These are phyloP conservation scores for Lasius platythorax DNA, from an alignment of 2,888 invertebrate genomes.

Conservation along the genomic window DNA sequence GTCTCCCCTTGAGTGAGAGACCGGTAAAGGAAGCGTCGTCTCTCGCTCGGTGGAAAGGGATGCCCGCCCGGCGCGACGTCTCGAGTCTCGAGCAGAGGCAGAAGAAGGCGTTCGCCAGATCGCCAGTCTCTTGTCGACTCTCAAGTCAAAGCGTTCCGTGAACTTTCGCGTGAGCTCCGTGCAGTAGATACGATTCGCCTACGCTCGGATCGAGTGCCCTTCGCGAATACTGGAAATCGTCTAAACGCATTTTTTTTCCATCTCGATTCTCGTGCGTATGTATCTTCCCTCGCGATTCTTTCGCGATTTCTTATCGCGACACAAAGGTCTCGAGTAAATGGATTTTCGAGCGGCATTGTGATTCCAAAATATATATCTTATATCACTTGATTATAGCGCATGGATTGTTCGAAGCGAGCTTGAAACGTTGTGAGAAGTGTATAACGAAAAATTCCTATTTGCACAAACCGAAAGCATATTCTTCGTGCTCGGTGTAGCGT, in stretches of 20 bases:
- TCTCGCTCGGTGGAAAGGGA: conserved; percentile 77
- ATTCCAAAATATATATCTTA: neutral
- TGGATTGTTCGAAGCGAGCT: neutral
- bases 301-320: neutral
- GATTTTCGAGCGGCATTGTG: neutral
- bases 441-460: neutral
- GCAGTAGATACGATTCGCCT: conserved; percentile 9
- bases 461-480: neutral
- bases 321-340: neutral
- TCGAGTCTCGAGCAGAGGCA: conserved; percentile 65
- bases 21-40: conserved; percentile 77
- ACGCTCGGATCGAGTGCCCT: neutral
- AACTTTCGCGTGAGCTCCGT: conserved; percentile 24
- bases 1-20: conserved; percentile 63
- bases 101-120: conserved; percentile 79
- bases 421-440: conserved; percentile 1
- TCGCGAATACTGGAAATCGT: neutral
- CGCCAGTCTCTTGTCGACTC: conserved; percentile 82
- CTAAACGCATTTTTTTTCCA: neutral
- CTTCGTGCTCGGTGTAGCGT: conserved; percentile 36
- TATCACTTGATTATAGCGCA: neutral
- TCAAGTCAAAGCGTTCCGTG: conserved; percentile 77
- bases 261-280: neutral
- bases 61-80: conserved; percentile 75
- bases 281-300: neutral